Evolutionary conservation across 2,113 vertebrate genomes (phyloP), one percentile per base, ranked within the genome.

Genomic region (Scomber japonicus): DNA sequence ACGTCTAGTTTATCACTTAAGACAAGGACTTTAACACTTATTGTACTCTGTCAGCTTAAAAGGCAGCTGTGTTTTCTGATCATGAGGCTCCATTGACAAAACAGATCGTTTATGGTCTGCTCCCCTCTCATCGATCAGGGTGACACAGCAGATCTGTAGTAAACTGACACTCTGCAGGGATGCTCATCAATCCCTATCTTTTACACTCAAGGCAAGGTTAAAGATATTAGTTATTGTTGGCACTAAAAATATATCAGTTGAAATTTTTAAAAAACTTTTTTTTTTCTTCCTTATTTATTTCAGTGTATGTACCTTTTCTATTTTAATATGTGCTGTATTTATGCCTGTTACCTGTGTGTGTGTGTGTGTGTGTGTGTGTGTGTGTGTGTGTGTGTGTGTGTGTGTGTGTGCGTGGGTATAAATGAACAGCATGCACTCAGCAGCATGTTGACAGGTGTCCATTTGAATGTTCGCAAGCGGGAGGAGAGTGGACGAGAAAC

Each of bases 401-500:
- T 62, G 48, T 31, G 24, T 55, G 64, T 11, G 15, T 40, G 50
- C n/a, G 12, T 17, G 53, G 24, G 8, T 68, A 17, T 0, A 61
- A 61, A 59, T 63, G 17, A 78, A 74, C 70, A 83, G 45, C 67
- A 30, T 55, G 50, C 30, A 51, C 64, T 14, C 60, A 56, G 65
- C 55, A 30, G 10, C 49, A 48, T 67, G 63, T 46, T 84, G 83
- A 90, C 84, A 87, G 80, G 89, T 80, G 75, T 86, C 78, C 67
- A 68, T 72, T 82, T 71, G 71, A 80, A 83, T 84, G 80, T 76
- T 63, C 46, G 53, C 48, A 65, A 13, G 69, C 14, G 7, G 31
- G 40, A 51, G 13, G 65, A 71, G 69, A 73, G 75, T 15, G 15
- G n/a, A 65, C 73, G 59, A 72, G 73, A 70, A 65, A 75, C 8